phyloP scores from a whole-genome alignment of 2,888 invertebrate species.

The Pristionchus entomophagus region DNA sequence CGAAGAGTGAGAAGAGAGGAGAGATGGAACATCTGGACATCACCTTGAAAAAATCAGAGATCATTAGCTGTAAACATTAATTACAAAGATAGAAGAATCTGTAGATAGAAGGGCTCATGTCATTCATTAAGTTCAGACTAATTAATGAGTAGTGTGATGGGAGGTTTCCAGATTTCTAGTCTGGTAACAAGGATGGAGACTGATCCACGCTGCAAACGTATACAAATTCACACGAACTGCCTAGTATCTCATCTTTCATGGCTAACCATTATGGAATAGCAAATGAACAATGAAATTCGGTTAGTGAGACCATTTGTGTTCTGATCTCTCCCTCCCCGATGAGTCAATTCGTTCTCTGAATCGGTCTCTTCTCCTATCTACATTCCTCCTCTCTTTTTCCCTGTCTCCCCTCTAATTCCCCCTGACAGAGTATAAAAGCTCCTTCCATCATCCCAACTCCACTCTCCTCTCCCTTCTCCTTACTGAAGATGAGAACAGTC shows the following conservation, averaged over 20 bases:
- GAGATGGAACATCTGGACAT: not conserved
- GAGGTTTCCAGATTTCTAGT: too few relatives aligned
- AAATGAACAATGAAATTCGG: too few relatives aligned
- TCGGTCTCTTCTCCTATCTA: not conserved
- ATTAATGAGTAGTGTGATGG: too few relatives aligned
- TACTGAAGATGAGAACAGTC: not conserved
- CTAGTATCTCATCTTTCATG: too few relatives aligned
- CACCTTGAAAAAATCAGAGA: not conserved
- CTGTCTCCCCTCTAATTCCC: not conserved
- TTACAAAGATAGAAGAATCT: not conserved
- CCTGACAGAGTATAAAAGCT: not conserved
- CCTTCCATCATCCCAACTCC: not conserved
- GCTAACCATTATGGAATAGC: too few relatives aligned
- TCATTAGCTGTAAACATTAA: not conserved
- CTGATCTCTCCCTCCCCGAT: conserved; percentile 8
- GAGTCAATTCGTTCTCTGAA: conserved; percentile 2
- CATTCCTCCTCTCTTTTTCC: conserved; percentile 20
- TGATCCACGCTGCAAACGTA: too few relatives aligned
- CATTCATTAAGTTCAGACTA: not conserved
- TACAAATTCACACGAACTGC: too few relatives aligned
- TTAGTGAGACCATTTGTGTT: not conserved
- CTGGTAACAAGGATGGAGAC: too few relatives aligned
- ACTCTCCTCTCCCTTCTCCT: not conserved
- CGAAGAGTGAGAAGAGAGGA: not conserved
- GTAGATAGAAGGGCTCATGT: not conserved